Conservation (phyloP, 2,888 invertebrate genomes). For the Tetragonula carbonaria region DNA sequence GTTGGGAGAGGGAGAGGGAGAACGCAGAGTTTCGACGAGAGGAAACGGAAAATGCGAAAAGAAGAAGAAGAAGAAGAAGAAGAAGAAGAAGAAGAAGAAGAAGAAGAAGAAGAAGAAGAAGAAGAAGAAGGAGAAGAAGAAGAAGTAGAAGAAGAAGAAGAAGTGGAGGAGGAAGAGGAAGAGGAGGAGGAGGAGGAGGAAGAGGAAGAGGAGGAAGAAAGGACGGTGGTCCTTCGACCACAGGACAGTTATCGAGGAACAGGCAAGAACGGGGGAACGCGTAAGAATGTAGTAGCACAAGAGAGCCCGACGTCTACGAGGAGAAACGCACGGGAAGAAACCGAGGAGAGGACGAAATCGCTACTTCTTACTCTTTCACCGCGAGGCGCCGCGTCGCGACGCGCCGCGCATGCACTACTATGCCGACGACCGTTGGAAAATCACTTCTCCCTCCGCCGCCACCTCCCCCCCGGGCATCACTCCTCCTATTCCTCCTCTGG, state of each 20-base stretch:
- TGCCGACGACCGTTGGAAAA: slow-evolving; percentile 54
- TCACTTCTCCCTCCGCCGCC: slow-evolving; percentile 37
- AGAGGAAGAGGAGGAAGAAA: background rate
- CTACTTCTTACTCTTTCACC: slow-evolving; percentile 49
- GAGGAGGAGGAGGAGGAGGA: background rate
- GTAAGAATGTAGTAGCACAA: slow-evolving; percentile 27
- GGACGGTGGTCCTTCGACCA: background rate
- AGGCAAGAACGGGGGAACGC: slow-evolving; percentile 12
- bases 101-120: no score
- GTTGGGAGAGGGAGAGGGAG: background rate
- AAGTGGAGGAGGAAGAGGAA: background rate
- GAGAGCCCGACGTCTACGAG: slow-evolving; percentile 10
- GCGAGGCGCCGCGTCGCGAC: slow-evolving; percentile 50
- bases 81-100: no score
- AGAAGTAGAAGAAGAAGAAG: no score
- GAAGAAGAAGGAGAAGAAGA: no score
- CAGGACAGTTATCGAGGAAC: background rate
- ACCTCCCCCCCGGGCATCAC: slow-evolving; percentile 5
- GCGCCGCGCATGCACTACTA: slow-evolving; percentile 62
- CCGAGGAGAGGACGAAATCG: slow-evolving; percentile 31
- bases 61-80: no score
- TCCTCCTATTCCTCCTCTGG: slow-evolving; percentile 15
- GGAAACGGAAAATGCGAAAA: background rate
- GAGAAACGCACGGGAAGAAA: slow-evolving; percentile 43
- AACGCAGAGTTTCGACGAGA: background rate